Conservation (phyloP, 2,888 invertebrate species). For the Spodoptera picta region DNA sequence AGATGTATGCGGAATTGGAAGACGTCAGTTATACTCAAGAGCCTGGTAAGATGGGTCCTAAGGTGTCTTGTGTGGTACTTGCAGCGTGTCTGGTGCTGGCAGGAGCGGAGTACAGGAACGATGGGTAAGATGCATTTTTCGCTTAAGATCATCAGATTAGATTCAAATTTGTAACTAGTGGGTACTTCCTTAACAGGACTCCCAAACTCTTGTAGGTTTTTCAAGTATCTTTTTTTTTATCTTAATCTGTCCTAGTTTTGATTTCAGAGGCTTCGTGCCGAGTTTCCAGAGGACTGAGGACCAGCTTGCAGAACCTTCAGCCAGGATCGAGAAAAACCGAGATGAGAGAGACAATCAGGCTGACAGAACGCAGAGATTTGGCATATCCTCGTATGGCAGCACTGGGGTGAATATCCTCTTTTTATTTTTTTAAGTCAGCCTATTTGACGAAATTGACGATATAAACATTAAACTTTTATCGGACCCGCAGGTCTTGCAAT, state of each 20-base stretch:
- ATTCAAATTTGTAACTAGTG: no score
- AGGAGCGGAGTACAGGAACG: constrained; percentile 73
- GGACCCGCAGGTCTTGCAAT: no score
- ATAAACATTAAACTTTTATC: no score
- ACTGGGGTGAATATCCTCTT: constrained; percentile 71
- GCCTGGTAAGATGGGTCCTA: constrained; percentile 70
- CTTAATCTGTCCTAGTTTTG: constrained; percentile 62
- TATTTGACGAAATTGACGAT: no score
- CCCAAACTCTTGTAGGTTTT: not conserved
- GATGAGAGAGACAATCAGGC: constrained; percentile 73
- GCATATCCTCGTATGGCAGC: constrained; percentile 86
- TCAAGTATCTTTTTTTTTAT: not conserved
- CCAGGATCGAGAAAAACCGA: constrained; percentile 75
- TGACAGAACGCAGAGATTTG: constrained; percentile 87
- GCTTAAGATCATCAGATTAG: no score
- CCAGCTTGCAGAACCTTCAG: constrained; percentile 83
- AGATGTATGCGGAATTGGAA: constrained; percentile 73
- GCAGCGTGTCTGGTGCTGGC: constrained; percentile 52
- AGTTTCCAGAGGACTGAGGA: constrained; percentile 82
- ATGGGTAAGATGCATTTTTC: constrained; percentile 73
- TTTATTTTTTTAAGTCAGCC: not conserved
- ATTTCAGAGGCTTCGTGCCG: constrained; percentile 83
- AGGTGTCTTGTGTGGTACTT: constrained; percentile 54
- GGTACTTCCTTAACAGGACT: no score
- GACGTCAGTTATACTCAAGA: constrained; percentile 68